Evolutionary conservation across 2,113 vertebrate genomes (phyloP), one percentile per base, ranked within the genome.

Genomic region (Triplophysa tibetana): DNA sequence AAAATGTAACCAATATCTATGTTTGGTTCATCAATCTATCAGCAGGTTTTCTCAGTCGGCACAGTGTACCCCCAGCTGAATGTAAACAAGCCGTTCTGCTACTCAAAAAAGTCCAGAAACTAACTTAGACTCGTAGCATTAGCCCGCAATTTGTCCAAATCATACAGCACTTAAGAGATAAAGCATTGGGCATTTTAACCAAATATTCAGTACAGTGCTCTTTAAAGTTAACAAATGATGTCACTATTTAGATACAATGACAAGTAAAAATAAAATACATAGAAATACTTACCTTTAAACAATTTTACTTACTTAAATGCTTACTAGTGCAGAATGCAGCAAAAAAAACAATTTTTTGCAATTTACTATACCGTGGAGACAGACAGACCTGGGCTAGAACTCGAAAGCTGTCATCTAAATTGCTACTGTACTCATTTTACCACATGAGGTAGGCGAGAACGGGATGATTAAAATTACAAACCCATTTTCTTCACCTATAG

Each of bases 61-160:
- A 48, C 61, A 41, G 48, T 33, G 70, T 48, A 73, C 26, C 60
- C 23, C 17, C 29, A 21, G 29, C 62, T 74, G 29, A 74, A 73
- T 74, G 62, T 80, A 80, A 80, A 80, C 70, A 80, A 14, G 10
- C 11, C 65, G 21, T 52, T 54, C 72, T 73, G 17, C 4, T 6
- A 61, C 14, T 41, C 70, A 67, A 63, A 73, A 45, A 73, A 0
- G 16, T 38, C 54, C 50, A 73, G 69, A 62, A 50, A n/a, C 38
- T 54, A 23, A 73, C 43, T 19, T 13, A 77, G 13, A 48, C 61
- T 77, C 48, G 29, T 14, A 61, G 23, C 60, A 50, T 66, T 61
- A 29, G 13, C 68, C 48, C n/a, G 43, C 33, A 17, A 72, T 73
- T 67, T 56, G 29, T 26, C 48, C 52, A 70, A 52, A 70, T 67